These are phyloP conservation scores for Isoperla grammatica DNA, from an alignment of 2,888 invertebrate genomes.

Conservation along the genomic window DNA sequence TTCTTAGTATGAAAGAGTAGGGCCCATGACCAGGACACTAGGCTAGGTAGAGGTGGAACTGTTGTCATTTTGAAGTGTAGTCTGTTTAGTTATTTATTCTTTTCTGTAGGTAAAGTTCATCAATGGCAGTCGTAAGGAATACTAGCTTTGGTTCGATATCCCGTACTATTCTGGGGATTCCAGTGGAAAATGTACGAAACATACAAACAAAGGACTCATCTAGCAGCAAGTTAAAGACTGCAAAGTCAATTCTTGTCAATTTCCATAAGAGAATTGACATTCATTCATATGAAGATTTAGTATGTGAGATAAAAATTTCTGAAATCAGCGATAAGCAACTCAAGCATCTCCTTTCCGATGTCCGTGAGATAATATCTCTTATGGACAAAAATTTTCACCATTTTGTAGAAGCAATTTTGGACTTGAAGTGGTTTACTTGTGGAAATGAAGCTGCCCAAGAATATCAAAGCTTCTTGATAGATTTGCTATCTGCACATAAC, in stretches of 20 bases:
- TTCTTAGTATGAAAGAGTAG: too few relatives aligned
- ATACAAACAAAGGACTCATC: conserved; percentile 1
- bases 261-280: conserved; percentile 42
- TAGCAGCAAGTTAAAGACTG: conserved; percentile 41
- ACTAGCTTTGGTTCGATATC: too few relatives aligned
- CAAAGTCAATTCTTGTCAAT: conserved; percentile 46
- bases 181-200: neutral
- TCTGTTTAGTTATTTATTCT: too few relatives aligned
- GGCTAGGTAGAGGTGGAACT: too few relatives aligned
- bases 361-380: conserved; percentile 53
- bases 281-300: conserved; percentile 48
- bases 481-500: conserved; percentile 62
- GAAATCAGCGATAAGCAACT: conserved; percentile 51
- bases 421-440: conserved; percentile 53
- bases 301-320: conserved; percentile 48
- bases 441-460: conserved; percentile 47
- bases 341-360: conserved; percentile 49
- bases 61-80: too few relatives aligned
- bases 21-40: too few relatives aligned
- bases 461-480: conserved; percentile 59
- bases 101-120: too few relatives aligned
- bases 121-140: too few relatives aligned
- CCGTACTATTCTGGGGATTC: too few relatives aligned
- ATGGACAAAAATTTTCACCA: conserved; percentile 51
- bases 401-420: conserved; percentile 55